These are phyloP conservation scores for Fistularia commersonii DNA, from an alignment of 2,797 vertebrate species.

Conservation along the genomic window DNA sequence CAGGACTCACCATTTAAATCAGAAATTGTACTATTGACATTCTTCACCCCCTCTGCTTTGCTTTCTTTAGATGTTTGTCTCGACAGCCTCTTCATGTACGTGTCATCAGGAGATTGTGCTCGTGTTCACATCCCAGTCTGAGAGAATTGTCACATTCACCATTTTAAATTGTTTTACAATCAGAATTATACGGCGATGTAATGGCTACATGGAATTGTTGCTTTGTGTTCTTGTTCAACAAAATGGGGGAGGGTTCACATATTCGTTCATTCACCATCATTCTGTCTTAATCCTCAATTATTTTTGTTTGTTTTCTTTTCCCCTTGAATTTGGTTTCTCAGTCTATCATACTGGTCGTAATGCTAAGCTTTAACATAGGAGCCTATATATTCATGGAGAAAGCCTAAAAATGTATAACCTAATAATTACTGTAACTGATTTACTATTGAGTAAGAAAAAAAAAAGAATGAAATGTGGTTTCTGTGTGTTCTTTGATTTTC, in stretches of 20 bases:
- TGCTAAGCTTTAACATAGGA: slow-evolving; percentile 87
- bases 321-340: slow-evolving; percentile 58
- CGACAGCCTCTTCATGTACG: slow-evolving; percentile 52
- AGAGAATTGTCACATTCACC: slow-evolving; percentile 62
- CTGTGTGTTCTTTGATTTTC: slow-evolving; percentile 71
- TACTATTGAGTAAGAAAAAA: slow-evolving; percentile 71
- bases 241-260: slow-evolving; percentile 47
- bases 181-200: slow-evolving; percentile 56
- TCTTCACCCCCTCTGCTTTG: slow-evolving; percentile 47
- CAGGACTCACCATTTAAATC: slow-evolving; percentile 63
- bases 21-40: slow-evolving; percentile 69
- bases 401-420: slow-evolving; percentile 83
- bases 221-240: slow-evolving; percentile 53
- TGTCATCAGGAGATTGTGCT: slow-evolving; percentile 69
- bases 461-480: slow-evolving; percentile 77
- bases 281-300: slow-evolving; percentile 59
- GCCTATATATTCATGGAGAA: slow-evolving; percentile 84
- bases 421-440: slow-evolving; percentile 79
- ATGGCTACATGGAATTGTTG: slow-evolving; percentile 60
- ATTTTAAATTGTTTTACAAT: slow-evolving; percentile 72
- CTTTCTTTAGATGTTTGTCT: slow-evolving; percentile 53
- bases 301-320: slow-evolving; percentile 9
- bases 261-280: slow-evolving; percentile 68
- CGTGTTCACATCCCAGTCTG: slow-evolving; percentile 75
- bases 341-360: slow-evolving; percentile 71